Percentiles rank a stretch among this genome's conserved stretches.
These are phyloP conservation scores for Cottus gobio DNA, from an alignment of 2,113 vertebrate species.

Conservation along the genomic window DNA sequence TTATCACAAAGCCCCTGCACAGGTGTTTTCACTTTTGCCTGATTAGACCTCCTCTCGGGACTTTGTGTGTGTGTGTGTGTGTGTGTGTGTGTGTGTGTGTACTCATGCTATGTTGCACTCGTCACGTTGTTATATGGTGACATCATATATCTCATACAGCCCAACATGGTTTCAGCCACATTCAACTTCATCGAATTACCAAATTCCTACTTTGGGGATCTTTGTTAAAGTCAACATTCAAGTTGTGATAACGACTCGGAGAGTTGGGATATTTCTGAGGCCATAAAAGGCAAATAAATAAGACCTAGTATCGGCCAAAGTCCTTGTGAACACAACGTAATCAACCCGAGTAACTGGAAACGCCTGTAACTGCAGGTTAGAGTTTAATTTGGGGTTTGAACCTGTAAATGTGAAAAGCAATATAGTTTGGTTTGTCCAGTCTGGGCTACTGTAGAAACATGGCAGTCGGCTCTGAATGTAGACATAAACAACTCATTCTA, in stretches of 20 bases:
- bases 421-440: too few relatives aligned
- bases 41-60: background rate
- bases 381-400: background rate
- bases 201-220: background rate
- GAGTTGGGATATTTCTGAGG: background rate
- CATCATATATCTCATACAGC: background rate
- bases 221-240: background rate
- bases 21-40: slow-evolving; percentile 17
- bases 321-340: background rate
- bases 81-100: background rate
- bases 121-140: background rate
- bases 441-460: too few relatives aligned
- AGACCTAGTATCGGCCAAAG: background rate
- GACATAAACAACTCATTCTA: too few relatives aligned
- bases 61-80: background rate
- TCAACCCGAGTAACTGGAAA: background rate
- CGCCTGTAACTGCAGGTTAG: background rate
- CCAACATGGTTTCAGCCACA: background rate
- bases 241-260: background rate
- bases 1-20: background rate
- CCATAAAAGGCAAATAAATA: background rate
- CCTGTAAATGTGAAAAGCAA: too few relatives aligned
- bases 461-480: too few relatives aligned
- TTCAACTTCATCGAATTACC: background rate
- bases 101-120: background rate